These are phyloP conservation scores for Monoplex corrugatus DNA, from an alignment of 2,888 invertebrate species.

Conservation along the genomic window DNA sequence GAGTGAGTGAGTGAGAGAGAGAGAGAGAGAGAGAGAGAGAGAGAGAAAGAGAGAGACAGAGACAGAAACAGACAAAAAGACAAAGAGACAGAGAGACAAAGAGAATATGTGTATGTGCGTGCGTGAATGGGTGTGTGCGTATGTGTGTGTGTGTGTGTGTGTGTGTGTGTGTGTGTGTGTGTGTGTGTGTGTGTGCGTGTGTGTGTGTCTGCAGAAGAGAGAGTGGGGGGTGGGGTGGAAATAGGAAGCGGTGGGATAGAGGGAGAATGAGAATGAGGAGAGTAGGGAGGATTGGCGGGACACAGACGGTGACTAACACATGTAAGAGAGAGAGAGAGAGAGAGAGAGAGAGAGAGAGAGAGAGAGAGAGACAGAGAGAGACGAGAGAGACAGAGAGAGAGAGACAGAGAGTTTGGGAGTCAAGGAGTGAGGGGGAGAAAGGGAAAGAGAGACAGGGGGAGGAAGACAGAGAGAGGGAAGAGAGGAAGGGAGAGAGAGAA, in stretches of 20 bases:
- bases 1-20: too few relatives aligned
- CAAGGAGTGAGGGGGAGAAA: not conserved
- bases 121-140: not conserved
- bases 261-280: not conserved
- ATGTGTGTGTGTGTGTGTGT: not conserved
- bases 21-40: too few relatives aligned
- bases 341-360: constrained; percentile 22
- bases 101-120: too few relatives aligned
- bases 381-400: too few relatives aligned
- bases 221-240: too few relatives aligned
- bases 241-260: not conserved
- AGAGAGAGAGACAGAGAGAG: constrained; percentile 4
- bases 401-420: not conserved
- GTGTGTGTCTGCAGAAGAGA: not conserved
- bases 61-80: too few relatives aligned
- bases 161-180: constrained; percentile 22
- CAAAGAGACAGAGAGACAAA: too few relatives aligned
- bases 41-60: too few relatives aligned
- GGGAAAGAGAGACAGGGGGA: not conserved
- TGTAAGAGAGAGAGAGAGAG: not conserved
- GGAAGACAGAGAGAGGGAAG: not conserved
- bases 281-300: not conserved
- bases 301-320: not conserved
- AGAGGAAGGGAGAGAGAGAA: constrained; percentile 2
- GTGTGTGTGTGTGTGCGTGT: constrained; percentile 8